Percentiles rank a stretch among this genome's conserved stretches.
phyloP scores from a whole-genome alignment of 64 coral and sea anemone species.

The Dendrophyllia cribrosa region DNA sequence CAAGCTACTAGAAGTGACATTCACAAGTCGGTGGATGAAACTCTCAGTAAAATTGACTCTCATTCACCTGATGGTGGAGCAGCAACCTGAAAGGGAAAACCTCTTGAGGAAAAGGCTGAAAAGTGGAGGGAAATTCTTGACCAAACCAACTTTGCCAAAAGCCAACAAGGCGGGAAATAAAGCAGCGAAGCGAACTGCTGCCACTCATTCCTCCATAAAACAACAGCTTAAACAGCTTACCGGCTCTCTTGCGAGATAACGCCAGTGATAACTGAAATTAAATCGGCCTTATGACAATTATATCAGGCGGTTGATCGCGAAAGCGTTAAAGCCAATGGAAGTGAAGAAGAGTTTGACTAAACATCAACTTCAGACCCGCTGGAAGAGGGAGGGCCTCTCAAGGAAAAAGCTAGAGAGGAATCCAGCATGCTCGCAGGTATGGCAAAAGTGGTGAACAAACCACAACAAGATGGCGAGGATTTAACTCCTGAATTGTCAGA shows the following conservation, averaged over 20 bases:
- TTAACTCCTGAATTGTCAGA: slow-evolving; percentile 24
- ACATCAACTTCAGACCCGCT: background rate
- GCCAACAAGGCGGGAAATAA: background rate
- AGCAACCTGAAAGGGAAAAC: slow-evolving; percentile 4
- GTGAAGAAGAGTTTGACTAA: background rate
- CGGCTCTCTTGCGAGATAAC: slow-evolving; percentile 20
- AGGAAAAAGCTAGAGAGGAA: slow-evolving; percentile 2
- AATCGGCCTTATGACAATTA: slow-evolving; percentile 47
- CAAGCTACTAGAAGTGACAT: too few relatives aligned
- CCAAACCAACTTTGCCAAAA: too few relatives aligned
- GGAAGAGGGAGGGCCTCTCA: background rate
- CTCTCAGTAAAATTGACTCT: too few relatives aligned
- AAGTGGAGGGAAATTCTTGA: slow-evolving; percentile 12
- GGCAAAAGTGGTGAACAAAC: slow-evolving; percentile 59
- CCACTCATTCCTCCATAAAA: background rate
- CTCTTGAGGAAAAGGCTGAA: too few relatives aligned
- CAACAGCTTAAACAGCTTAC: background rate
- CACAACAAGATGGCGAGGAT: slow-evolving; percentile 30
- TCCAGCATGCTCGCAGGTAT: slow-evolving; percentile 13
- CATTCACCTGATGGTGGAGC: background rate
- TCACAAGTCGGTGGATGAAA: too few relatives aligned
- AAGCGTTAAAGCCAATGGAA: background rate
- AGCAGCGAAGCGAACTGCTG: background rate
- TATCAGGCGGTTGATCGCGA: slow-evolving; percentile 7
- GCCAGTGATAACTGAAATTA: slow-evolving; percentile 42